Conservation (phyloP, 1,140 invertebrate genomes). For the Cherax destructor region DNA sequence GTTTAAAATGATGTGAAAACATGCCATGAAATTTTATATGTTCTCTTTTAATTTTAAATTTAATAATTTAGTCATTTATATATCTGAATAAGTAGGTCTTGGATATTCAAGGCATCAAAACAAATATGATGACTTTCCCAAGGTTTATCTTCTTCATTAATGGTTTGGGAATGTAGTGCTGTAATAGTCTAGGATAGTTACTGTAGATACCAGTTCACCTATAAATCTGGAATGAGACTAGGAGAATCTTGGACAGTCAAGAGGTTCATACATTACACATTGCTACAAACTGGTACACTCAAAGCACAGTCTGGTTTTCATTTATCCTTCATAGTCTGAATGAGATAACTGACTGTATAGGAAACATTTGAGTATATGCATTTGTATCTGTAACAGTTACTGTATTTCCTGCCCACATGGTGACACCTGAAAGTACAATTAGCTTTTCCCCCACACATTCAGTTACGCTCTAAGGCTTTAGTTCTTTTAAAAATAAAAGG, state of each 20-base stretch:
- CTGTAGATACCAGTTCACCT: not conserved
- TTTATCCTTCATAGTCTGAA: not conserved
- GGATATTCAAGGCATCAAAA: not conserved
- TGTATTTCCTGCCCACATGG: too few relatives aligned
- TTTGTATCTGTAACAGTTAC: too few relatives aligned
- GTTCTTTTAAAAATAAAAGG: not conserved
- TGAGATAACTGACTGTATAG: too few relatives aligned
- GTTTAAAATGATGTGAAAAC: not conserved
- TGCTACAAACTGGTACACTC: not conserved
- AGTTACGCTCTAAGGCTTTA: not conserved
- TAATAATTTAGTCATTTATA: not conserved
- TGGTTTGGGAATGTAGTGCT: not conserved
- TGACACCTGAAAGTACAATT: too few relatives aligned
- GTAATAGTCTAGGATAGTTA: not conserved
- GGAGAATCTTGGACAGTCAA: not conserved
- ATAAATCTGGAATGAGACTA: not conserved
- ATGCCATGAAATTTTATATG: not conserved
- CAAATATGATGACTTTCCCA: not conserved
- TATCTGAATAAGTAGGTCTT: not conserved
- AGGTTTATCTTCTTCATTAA: not conserved
- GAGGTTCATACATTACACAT: not conserved
- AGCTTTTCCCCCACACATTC: not conserved
- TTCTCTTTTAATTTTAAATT: not conserved
- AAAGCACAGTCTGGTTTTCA: not conserved
- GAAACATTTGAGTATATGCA: too few relatives aligned